Conservation (phyloP, 2,888 invertebrate species). For the Eupeodes latifasciatus region DNA sequence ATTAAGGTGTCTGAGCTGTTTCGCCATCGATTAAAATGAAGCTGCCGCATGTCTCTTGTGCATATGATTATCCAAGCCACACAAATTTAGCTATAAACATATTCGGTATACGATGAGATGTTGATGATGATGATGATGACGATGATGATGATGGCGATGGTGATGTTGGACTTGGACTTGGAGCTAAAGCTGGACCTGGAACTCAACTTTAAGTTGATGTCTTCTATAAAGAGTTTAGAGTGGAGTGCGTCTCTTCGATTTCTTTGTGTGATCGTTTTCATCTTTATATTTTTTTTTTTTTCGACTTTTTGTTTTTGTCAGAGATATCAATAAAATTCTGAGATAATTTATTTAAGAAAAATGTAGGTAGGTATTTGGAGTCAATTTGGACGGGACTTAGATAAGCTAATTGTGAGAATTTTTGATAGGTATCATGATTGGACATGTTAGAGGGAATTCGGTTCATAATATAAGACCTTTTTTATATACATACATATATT, state of each 20-base stretch:
- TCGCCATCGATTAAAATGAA: constrained; percentile 73
- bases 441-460: constrained; percentile 64
- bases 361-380: constrained; percentile 50
- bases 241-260: constrained; percentile 43
- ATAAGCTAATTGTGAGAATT: constrained; percentile 74
- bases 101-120: constrained; percentile 37
- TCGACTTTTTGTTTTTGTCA: constrained; percentile 30
- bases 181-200: not conserved
- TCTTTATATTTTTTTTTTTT: not conserved
- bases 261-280: constrained; percentile 48
- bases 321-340: constrained; percentile 68
- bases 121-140: constrained; percentile 14
- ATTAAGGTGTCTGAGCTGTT: constrained; percentile 80
- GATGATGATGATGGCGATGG: constrained; percentile 1
- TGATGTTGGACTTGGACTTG: not conserved
- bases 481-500: not conserved
- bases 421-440: constrained; percentile 73
- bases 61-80: constrained; percentile 74
- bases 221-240: not conserved
- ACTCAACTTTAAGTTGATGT: constrained; percentile 23
- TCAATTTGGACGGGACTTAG: constrained; percentile 65
- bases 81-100: constrained; percentile 71
- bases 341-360: constrained; percentile 75
- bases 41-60: constrained; percentile 72
- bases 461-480: not conserved